These are phyloP conservation scores for Phrynosoma blainvillii DNA, from an alignment of 2,113 vertebrate genomes.

Conservation along the genomic window DNA sequence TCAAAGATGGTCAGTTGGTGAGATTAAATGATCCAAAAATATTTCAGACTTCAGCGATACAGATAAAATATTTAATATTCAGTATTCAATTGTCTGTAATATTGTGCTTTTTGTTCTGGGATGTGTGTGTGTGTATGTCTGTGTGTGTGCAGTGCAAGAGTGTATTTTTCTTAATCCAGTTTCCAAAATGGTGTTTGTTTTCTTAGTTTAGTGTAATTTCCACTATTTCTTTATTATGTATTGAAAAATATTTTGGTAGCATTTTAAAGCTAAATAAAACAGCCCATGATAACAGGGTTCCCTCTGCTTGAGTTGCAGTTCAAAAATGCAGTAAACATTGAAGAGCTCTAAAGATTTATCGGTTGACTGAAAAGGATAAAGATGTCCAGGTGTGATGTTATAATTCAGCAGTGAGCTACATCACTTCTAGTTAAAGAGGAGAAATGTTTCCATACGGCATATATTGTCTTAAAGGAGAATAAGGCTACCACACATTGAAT, in stretches of 20 bases:
- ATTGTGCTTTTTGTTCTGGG: too few relatives aligned
- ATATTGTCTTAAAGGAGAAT: slow-evolving; percentile 21
- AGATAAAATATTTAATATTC: neutral
- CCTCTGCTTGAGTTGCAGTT: neutral
- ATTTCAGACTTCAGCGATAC: neutral
- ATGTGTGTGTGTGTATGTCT: too few relatives aligned
- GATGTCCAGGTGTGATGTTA: slow-evolving; percentile 26
- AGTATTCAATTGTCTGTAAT: too few relatives aligned
- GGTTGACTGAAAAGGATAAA: slow-evolving; percentile 3
- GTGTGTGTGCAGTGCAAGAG: neutral
- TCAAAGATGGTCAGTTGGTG: neutral
- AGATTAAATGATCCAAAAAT: neutral
- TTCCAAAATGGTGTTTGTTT: neutral
- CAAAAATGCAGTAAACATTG: slow-evolving; percentile 18
- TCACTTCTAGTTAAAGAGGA: neutral
- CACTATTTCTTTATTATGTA: neutral
- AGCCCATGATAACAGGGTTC: neutral
- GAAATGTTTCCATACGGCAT: slow-evolving; percentile 43
- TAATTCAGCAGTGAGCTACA: neutral
- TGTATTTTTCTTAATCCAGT: neutral
- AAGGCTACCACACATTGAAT: neutral
- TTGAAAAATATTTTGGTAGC: neutral
- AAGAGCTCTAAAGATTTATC: slow-evolving; percentile 31
- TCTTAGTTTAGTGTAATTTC: neutral
- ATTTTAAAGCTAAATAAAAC: slow-evolving; percentile 24